Percentiles rank a stretch among this genome's conserved stretches.
phyloP scores from a whole-genome alignment of 2,113 vertebrate species.

The Prunella himalayana region DNA sequence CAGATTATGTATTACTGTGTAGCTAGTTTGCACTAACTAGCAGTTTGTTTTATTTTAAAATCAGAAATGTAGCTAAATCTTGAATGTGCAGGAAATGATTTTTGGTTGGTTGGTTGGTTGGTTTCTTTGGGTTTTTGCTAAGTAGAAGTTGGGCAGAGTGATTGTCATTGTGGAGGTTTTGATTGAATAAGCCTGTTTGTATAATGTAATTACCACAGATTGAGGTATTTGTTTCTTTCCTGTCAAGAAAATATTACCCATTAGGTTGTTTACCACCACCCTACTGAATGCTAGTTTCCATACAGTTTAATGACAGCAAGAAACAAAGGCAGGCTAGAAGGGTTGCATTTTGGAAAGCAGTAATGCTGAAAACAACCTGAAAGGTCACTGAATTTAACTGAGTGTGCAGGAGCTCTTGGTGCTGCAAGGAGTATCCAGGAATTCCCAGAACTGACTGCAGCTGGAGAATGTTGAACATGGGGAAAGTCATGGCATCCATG shows the following conservation, averaged over 20 bases:
- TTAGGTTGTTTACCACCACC: background rate
- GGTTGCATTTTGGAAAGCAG: background rate
- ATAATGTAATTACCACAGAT: background rate
- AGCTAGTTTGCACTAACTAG: background rate
- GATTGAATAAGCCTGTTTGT: background rate
- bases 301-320: background rate
- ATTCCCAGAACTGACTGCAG: background rate
- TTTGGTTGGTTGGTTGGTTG: background rate
- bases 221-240: slow-evolving; percentile 10
- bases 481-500: background rate
- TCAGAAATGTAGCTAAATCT: background rate
- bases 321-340: background rate
- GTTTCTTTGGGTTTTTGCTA: background rate
- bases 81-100: background rate
- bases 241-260: background rate
- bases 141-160: background rate
- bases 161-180: background rate
- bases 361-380: background rate
- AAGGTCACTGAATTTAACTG: background rate
- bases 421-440: background rate
- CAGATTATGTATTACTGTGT: background rate
- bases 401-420: background rate
- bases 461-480: background rate
- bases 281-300: background rate
- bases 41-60: background rate